Conservation (phyloP, 2,113 vertebrate genomes). For the Junco hyemalis region DNA sequence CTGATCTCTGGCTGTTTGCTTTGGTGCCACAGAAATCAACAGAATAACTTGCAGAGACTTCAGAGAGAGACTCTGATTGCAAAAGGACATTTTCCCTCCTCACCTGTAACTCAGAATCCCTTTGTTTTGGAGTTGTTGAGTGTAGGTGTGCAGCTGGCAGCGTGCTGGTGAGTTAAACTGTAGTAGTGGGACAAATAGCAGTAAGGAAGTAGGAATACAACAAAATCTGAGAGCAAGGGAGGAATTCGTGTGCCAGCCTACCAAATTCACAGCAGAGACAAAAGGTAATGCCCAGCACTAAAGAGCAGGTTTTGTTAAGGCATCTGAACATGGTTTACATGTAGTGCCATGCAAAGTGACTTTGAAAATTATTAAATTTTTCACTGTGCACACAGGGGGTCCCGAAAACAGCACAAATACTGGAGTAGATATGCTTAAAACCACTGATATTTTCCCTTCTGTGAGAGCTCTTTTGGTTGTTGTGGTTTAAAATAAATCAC, state of each 20-base stretch:
- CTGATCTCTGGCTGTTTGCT: neutral
- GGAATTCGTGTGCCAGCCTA: neutral
- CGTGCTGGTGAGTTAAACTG: neutral
- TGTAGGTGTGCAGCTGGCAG: neutral
- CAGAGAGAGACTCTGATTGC: neutral
- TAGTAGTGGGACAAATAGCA: neutral
- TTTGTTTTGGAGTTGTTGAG: neutral
- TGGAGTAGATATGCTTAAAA: neutral
- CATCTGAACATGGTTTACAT: neutral
- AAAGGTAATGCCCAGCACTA: neutral
- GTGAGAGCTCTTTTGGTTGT: neutral
- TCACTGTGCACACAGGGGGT: neutral
- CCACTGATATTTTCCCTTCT: neutral
- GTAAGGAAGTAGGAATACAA: neutral
- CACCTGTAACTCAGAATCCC: neutral
- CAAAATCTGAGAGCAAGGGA: neutral
- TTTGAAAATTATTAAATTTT: neutral
- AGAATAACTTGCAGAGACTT: neutral
- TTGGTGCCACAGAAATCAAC: neutral
- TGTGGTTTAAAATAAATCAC: constrained; percentile 13
- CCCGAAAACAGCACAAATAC: neutral
- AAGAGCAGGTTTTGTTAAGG: neutral
- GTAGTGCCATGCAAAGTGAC: neutral
- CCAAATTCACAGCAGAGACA: neutral
- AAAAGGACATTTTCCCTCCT: neutral